Base-by-base conservation (phyloP, 2,113 vertebrate genomes). In the Erythrocercus mccallii region DNA sequence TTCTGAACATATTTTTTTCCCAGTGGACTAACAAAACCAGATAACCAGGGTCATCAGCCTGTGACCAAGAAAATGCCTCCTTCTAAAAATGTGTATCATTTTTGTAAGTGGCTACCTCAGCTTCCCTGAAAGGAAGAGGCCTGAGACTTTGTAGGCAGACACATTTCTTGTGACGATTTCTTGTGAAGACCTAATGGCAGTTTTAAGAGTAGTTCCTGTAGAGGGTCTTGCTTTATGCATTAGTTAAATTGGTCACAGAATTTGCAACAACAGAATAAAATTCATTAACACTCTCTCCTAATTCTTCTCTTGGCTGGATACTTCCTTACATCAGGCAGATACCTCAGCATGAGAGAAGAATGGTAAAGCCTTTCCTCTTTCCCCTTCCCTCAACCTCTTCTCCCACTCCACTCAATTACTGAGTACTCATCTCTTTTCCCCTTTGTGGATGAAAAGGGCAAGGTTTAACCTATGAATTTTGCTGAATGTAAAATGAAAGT, bases 401-500 rank as follows among this genome's bases (percentile, higher is more conserved):
- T 47, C 27, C 24, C 15, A 8, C 7, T 65, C 20, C 5, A 9
- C 20, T 54, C 12, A 1, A 5, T 35, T 77, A n/a, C 45, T 53
- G 45, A 77, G 45, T 31, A 24, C 37, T 79, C 12, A 9, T 35
- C 74, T 45, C 11, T 71, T 86, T 78, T 15, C 6, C 44, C 17
- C 50, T 64, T 51, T 0, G 0, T 50, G 31, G 40, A 84, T 10
- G 6, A 47, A 88, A 91, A 92, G 77, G 64, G 28, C 40, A 74
- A 84, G 60, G 27, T 74, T 88, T 60, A 89, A 48, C 45, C 66
- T 73, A 2, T 40, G 53, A 69, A 62, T 92, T 94, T 69, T 89
- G 47, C 65, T 92, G 81, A 90, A 71, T 58, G 30, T 69, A 61
- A 92, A 81, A 79, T 50, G 35, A 48, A 90, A 88, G 48, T 61